Conservation (phyloP, 2,113 vertebrate species). For the Formicarius rufipectus region DNA sequence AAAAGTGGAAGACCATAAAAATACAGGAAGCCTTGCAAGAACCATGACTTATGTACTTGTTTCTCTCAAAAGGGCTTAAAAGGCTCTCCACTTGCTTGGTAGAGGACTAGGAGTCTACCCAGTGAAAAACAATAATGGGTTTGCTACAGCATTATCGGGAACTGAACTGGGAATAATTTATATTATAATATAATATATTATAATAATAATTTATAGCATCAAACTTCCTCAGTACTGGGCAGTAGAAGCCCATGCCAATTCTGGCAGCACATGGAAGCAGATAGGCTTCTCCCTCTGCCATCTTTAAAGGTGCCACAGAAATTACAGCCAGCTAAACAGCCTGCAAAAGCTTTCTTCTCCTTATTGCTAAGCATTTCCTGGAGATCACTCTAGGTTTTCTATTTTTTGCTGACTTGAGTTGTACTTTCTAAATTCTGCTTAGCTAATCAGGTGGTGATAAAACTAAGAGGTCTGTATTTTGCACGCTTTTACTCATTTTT, state of each 20-base stretch:
- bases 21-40: background rate
- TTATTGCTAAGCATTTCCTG: background rate
- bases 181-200: too few species aligned
- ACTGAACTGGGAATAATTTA: background rate
- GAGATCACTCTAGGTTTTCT: background rate
- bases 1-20: background rate
- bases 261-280: background rate
- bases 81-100: background rate
- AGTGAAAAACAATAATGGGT: background rate
- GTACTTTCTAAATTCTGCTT: background rate
- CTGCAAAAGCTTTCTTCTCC: background rate
- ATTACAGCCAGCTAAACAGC: background rate
- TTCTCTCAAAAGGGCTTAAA: background rate
- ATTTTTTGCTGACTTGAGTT: background rate
- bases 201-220: too few species aligned
- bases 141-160: background rate
- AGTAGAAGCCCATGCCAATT: background rate
- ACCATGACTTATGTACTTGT: fast-evolving
- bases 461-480: conserved; percentile 1
- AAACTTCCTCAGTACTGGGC: background rate
- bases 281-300: background rate
- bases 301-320: background rate
- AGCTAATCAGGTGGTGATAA: conserved; percentile 5
- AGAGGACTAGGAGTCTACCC: background rate
- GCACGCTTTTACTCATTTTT: conserved; percentile 6